Base-by-base conservation (phyloP, 2,797 vertebrate species). In the Petrocephalus schoutedeni region DNA sequence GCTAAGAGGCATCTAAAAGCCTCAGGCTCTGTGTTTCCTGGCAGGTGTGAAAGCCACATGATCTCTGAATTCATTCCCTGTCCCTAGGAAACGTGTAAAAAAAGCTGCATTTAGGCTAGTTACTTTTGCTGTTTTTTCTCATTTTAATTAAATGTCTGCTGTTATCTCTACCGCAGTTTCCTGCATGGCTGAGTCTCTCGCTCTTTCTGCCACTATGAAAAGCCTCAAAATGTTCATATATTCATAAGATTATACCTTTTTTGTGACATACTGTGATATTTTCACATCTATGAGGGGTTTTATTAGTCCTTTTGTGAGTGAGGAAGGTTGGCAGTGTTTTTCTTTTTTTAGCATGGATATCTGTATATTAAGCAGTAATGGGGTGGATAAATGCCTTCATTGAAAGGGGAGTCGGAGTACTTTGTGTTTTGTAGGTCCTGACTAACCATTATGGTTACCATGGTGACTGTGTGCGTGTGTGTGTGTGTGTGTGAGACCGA, bases 301-400 rank as follows among this genome's bases (percentile, higher is more conserved):
- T 77, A 77, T 41, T 23, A 54, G 49, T 83, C 45, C 49, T 54
- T 53, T 83, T 83, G 80, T 86, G 53, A 41, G 84, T 36, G 23
- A 41, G 28, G 54, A 85, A 36, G 53, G 56, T 57, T n/a, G 21
- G 21, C 12, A 36, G 14, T 9, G 23, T 36, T 85, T 28, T 85
- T n/a, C 8, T 53, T 53, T 54, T 49, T 57, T 86, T 86, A 74
- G 32, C 16, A 56, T n/a, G 14, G 51, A 83, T 86, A 53, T 86
- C 56, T 58, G 6, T 85, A 86, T 59, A 57, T 86, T 86, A 41
- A 58, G 59, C 58, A 87, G 41, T 49, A 87, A 87, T 49, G 49
- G 51, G 53, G 67, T 87, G 86, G 56, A 58, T 86, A 45, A 86
- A 57, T 59, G 84, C 53, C 56, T 58, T 59, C 56, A 86, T 85